Evolutionary conservation across 2,113 vertebrate species (phyloP).

Genomic region (Petromus typicus): DNA sequence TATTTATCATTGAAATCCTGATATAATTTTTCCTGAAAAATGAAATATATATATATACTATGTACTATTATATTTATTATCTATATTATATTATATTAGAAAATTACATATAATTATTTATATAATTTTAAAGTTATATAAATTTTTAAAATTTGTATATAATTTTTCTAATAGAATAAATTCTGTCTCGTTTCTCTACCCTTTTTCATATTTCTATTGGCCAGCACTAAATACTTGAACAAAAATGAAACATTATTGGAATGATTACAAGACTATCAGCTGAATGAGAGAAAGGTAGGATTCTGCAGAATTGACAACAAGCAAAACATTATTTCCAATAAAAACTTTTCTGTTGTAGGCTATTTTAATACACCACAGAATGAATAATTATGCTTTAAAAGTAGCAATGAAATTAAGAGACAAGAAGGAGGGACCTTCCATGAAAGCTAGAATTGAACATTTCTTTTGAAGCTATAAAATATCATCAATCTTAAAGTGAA

Average conservation of each 20-base stretch:
- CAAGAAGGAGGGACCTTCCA: slow-evolving; percentile 67
- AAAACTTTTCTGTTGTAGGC: slow-evolving; percentile 48
- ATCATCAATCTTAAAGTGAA: slow-evolving; percentile 78
- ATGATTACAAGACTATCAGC: slow-evolving; percentile 47
- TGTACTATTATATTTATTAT: background rate
- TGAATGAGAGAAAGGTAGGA: slow-evolving; percentile 12
- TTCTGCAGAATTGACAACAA: slow-evolving; percentile 39
- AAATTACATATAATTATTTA: background rate
- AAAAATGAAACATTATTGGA: slow-evolving; percentile 39
- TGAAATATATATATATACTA: background rate
- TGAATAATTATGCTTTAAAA: slow-evolving; percentile 74
- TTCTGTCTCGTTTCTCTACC: background rate
- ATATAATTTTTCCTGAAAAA: background rate
- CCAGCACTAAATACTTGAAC: slow-evolving; percentile 52
- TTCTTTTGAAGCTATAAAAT: slow-evolving; percentile 80
- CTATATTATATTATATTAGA: background rate
- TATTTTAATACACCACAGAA: slow-evolving; percentile 51
- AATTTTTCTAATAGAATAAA: background rate
- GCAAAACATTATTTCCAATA: slow-evolving; percentile 42
- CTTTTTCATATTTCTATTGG: background rate
- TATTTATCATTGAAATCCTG: background rate
- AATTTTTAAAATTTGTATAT: no score
- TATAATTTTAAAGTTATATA: no score
- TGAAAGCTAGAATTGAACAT: slow-evolving; percentile 68
- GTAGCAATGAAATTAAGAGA: slow-evolving; percentile 76